These are phyloP conservation scores for Pollenia amentaria DNA, from an alignment of 2,888 invertebrate species.

Conservation along the genomic window DNA sequence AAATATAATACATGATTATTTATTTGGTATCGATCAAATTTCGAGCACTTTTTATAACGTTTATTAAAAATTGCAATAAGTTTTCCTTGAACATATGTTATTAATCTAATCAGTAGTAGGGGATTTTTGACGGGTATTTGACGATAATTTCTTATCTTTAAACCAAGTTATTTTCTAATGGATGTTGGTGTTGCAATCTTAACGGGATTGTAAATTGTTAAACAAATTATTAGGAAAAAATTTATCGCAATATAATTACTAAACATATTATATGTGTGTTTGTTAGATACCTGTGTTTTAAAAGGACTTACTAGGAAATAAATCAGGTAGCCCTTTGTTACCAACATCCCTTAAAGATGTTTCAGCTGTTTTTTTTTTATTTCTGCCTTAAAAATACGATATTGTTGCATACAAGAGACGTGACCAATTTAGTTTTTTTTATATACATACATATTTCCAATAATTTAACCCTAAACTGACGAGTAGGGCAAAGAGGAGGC, in stretches of 20 bases:
- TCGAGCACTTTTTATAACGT: no score
- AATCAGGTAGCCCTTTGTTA: constrained; percentile 36
- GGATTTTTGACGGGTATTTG: no score
- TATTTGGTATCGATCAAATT: no score
- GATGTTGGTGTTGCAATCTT: no score
- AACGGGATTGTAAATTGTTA: no score
- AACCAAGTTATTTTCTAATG: no score
- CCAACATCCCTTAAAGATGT: constrained; percentile 1
- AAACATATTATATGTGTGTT: background rate
- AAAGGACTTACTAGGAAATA: background rate
- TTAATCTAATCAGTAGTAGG: no score
- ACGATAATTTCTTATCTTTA: no score
- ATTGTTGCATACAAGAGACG: background rate
- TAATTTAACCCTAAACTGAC: background rate
- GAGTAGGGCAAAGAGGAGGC: background rate
- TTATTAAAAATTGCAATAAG: no score
- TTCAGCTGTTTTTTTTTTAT: background rate
- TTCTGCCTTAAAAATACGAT: background rate
- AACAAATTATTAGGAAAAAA: no score
- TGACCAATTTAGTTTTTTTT: constrained; percentile 5
- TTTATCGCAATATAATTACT: background rate
- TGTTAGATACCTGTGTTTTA: constrained; percentile 26
- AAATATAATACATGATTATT: no score
- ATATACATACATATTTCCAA: background rate
- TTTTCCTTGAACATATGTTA: no score